These are phyloP conservation scores for Tenebrosternarchus preto DNA, from an alignment of 2,113 vertebrate genomes.

Conservation along the genomic window DNA sequence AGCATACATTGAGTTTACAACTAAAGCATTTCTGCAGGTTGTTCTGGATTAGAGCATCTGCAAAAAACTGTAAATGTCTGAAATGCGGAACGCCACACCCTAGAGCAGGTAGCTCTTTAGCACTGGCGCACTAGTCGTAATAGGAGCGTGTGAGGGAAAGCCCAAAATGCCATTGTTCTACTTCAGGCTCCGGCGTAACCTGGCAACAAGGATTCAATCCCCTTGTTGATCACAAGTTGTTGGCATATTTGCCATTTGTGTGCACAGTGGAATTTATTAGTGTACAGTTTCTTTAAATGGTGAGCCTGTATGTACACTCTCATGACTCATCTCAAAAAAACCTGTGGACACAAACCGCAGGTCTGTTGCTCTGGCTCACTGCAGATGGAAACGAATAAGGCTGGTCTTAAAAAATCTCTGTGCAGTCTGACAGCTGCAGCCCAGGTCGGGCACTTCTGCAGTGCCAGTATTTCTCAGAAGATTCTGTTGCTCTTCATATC, in stretches of 20 bases:
- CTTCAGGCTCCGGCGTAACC: not conserved
- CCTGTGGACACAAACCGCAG: too few species aligned
- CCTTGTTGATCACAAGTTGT: not conserved
- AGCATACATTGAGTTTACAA: too few species aligned
- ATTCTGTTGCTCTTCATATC: too few species aligned
- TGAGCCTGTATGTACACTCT: not conserved
- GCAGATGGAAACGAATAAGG: too few species aligned
- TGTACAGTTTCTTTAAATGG: not conserved
- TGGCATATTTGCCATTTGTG: not conserved
- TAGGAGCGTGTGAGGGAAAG: constrained; percentile 29
- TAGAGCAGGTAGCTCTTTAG: constrained; percentile 16
- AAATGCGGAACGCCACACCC: not conserved
- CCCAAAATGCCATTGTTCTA: constrained; percentile 25
- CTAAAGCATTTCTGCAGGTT: too few species aligned
- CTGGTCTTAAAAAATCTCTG: too few species aligned
- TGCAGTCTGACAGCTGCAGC: too few species aligned
- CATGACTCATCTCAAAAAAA: not conserved
- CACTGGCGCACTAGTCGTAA: not conserved
- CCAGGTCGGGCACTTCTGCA: too few species aligned
- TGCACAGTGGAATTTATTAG: not conserved
- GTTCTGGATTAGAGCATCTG: too few species aligned
- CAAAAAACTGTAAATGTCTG: too few species aligned
- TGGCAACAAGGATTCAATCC: not conserved
- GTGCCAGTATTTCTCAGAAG: too few species aligned
- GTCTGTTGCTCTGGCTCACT: not conserved